These are phyloP conservation scores for Amazona vittata DNA, from an alignment of 2,113 vertebrate genomes.

Conservation along the genomic window DNA sequence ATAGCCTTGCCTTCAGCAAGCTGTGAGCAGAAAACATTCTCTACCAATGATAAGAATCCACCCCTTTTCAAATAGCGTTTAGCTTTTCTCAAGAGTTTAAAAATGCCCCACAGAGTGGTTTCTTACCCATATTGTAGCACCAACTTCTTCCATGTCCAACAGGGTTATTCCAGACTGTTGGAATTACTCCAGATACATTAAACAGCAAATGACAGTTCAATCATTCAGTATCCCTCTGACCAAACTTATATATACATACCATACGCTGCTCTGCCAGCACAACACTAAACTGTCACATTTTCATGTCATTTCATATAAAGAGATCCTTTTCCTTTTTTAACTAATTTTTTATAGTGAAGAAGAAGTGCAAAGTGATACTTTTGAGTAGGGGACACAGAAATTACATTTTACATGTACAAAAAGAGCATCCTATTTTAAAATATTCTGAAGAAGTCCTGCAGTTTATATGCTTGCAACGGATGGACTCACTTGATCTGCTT, in stretches of 20 bases:
- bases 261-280: not conserved
- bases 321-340: not conserved
- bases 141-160: not conserved
- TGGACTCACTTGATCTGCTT: not conserved
- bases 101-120: not conserved
- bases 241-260: not conserved
- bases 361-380: not conserved
- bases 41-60: not conserved
- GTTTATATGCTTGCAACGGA: not conserved
- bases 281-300: not conserved
- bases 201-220: not conserved
- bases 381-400: not conserved
- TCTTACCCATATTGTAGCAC: not conserved
- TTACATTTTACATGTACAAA: not conserved
- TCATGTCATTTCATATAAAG: not conserved
- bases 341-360: not conserved
- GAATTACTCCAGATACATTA: not conserved
- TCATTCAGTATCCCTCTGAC: not conserved
- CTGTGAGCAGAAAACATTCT: not conserved
- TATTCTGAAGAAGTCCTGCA: not conserved
- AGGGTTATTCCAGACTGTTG: not conserved
- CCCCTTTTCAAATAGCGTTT: not conserved
- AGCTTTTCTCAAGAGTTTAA: not conserved
- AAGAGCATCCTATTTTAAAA: constrained; percentile 1
- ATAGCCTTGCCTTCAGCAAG: not conserved